Evolutionary conservation across 2,888 invertebrate genomes (phyloP).

Genomic region (Ganaspis brasiliensis): DNA sequence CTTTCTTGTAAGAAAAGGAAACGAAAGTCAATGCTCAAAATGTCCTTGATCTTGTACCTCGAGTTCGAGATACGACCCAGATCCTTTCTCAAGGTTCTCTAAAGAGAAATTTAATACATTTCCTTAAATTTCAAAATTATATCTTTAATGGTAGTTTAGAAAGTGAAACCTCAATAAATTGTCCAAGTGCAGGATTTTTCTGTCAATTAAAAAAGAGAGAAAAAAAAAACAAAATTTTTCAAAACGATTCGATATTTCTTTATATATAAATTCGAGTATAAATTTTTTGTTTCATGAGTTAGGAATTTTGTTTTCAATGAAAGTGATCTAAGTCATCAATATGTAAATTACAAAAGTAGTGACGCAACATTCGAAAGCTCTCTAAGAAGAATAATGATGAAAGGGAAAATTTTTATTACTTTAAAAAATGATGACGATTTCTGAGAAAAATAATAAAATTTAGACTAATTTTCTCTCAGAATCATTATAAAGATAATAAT

Average conservation of each 20-base stretch:
- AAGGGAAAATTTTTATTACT: background rate
- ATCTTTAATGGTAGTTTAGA: background rate
- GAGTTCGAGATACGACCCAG: slow-evolving; percentile 52
- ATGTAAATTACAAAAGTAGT: slow-evolving; percentile 7
- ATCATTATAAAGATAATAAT: background rate
- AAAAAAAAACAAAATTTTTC: background rate
- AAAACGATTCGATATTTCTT: no score
- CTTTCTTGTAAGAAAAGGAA: slow-evolving; percentile 39
- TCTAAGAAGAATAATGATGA: background rate
- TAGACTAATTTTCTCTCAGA: background rate
- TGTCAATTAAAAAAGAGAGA: background rate
- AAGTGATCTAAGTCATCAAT: slow-evolving; percentile 8
- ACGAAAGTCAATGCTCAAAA: slow-evolving; percentile 66
- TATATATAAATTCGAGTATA: no score
- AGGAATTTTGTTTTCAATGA: background rate
- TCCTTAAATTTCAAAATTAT: background rate
- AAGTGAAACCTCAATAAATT: background rate
- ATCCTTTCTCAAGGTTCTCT: slow-evolving; percentile 40
- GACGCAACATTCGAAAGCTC: background rate
- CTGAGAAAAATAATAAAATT: background rate
- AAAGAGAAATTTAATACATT: background rate
- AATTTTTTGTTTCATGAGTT: no score
- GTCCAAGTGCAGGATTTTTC: background rate
- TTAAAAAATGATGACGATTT: background rate
- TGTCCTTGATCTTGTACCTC: slow-evolving; percentile 71